Conservation (phyloP, 2,797 vertebrate species). For the Paguma larvata region DNA sequence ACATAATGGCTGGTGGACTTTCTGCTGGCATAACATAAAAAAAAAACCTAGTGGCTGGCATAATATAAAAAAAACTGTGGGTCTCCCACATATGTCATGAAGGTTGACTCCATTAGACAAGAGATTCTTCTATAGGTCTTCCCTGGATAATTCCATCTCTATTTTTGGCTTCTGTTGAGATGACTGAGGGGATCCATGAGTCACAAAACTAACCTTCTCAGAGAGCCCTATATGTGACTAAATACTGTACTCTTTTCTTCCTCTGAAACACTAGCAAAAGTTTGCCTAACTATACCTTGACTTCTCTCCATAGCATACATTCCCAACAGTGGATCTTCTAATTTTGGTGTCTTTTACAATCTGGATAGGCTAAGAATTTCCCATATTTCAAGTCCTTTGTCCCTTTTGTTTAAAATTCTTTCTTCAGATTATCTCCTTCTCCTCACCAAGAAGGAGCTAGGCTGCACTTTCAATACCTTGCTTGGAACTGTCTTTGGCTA, state of each 20-base stretch:
- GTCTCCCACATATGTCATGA: background rate
- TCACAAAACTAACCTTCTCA: background rate
- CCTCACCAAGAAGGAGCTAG: constrained; percentile 9
- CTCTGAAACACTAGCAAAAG: background rate
- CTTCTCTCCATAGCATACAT: background rate
- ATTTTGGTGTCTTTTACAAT: background rate
- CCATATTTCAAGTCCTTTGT: background rate
- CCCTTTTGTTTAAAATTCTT: background rate
- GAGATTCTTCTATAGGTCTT: background rate
- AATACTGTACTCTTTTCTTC: background rate
- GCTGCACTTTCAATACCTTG: background rate
- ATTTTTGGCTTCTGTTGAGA: background rate
- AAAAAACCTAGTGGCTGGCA: background rate
- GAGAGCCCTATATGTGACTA: background rate
- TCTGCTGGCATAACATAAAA: background rate
- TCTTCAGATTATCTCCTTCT: background rate
- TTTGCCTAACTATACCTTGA: background rate
- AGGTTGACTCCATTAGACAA: background rate
- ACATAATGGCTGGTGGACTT: background rate
- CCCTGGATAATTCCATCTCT: background rate
- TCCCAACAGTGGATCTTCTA: background rate
- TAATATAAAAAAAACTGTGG: background rate
- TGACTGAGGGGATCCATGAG: background rate
- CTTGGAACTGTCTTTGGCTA: background rate
- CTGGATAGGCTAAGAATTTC: background rate